Evolutionary conservation across 2,113 vertebrate genomes (phyloP).

Genomic region (Mesitornis unicolor): DNA sequence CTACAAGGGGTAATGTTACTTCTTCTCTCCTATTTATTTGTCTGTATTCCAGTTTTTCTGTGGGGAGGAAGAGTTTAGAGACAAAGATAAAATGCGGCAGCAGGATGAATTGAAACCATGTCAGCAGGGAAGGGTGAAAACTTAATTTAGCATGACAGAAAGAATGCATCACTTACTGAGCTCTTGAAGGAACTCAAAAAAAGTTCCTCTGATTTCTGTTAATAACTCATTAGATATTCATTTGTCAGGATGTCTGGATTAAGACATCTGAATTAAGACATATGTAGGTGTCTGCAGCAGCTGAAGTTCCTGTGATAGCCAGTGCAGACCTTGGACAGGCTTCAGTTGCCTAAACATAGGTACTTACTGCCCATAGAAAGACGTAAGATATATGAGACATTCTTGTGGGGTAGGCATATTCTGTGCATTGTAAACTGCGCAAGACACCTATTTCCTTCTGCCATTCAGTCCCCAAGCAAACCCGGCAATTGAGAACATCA

Average conservation of each 20-base stretch:
- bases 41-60: not conserved
- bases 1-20: not conserved
- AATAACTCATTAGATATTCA: not conserved
- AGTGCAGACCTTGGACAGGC: not conserved
- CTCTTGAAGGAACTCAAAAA: not conserved
- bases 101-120: not conserved
- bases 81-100: not conserved
- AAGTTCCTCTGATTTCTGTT: not conserved
- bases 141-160: not conserved
- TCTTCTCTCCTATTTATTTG: not conserved
- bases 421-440: not conserved
- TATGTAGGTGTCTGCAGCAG: not conserved
- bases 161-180: not conserved
- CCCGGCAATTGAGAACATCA: not conserved
- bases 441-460: not conserved
- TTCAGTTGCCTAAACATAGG: not conserved
- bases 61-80: not conserved
- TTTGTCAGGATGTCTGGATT: not conserved
- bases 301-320: not conserved
- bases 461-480: not conserved
- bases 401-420: not conserved
- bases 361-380: not conserved
- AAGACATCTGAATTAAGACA: not conserved
- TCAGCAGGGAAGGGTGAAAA: not conserved
- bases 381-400: not conserved